Evolutionary conservation across 1,140 invertebrate species (phyloP), one percentile per base, ranked within the genome.

Genomic region (Drosophila nebulosa): DNA sequence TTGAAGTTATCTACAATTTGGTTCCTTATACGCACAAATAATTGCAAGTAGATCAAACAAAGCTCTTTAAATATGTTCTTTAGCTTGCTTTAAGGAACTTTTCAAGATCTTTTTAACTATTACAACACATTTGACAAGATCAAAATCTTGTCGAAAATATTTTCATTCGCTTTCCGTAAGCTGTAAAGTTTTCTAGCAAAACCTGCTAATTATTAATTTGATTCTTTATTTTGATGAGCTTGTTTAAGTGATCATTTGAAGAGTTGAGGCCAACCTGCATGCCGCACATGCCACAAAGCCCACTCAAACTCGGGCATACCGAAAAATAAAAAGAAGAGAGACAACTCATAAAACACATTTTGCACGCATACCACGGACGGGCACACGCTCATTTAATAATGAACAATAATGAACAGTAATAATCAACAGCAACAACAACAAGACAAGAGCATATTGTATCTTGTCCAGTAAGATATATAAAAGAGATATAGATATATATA

Each of bases 361-460:
- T 55, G 52, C 52, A 55, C 52, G 52, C 52, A 55, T 26, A 55
- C 52, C 39, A 55, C 30, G 22, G 64, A 55, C n/a, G n/a, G 57
- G 69, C 55, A 74, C 70, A 74, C 66, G 71, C 78, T 83, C 83
- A 88, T 86, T 83, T 86, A 86, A 83, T 86, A 86, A 86, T 86
- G 81, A 81, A 86, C 81, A 86, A 86, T 86, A 86, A 86, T 86
- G 81, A 86, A 86, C 74, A 81, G 63, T 79, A 86, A 88, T 88
- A 88, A 86, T 86, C 71, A 86, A 74, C 78, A 81, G 70, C 81
- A 77, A 59, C 65, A 75, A 27, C 74, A 86, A 80, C 80, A 78
- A 81, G 81, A 72, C 64, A 63, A 46, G 46, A 26, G 50, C 32
- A 27, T n/a, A 42, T 14, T 14, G 30, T 21, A 64, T 9, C 24